Conservation (phyloP, 2,113 vertebrate species). For the Oxyura jamaicensis region DNA sequence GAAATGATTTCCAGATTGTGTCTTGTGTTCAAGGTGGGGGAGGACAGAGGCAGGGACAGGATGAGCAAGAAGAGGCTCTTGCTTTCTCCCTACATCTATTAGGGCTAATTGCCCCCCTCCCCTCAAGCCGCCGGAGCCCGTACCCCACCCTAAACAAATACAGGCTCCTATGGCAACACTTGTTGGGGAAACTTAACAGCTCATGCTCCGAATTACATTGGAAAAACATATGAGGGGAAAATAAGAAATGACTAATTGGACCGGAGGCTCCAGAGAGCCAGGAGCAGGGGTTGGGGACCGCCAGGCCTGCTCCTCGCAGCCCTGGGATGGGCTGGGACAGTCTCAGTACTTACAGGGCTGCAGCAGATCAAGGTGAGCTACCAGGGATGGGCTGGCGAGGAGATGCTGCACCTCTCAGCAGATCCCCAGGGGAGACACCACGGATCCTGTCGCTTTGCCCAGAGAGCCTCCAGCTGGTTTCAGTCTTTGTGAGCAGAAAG, state of each 20-base stretch:
- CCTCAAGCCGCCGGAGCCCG: neutral
- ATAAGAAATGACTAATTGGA: conserved; percentile 70
- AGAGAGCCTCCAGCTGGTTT: neutral
- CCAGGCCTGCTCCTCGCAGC: neutral
- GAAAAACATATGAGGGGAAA: conserved; percentile 68
- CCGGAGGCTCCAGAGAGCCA: conserved; percentile 19
- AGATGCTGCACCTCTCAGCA: neutral
- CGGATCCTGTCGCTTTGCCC: neutral
- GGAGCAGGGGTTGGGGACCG: neutral
- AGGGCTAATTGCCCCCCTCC: conserved; percentile 68
- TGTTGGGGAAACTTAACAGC: conserved; percentile 69
- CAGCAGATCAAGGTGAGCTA: neutral
- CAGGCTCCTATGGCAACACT: conserved; percentile 74
- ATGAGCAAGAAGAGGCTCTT: conserved; percentile 3
- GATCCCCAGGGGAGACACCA: neutral
- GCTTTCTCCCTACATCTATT: conserved; percentile 64
- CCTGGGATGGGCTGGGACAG: neutral
- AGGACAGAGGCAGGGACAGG: conserved; percentile 27
- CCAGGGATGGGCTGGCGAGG: neutral
- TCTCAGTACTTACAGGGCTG: too few species aligned
- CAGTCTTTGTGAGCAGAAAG: neutral
- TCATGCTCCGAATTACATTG: conserved; percentile 65
- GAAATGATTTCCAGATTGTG: conserved; percentile 61
- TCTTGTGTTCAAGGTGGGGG: conserved; percentile 13
- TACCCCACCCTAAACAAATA: conserved; percentile 80